These are phyloP conservation scores for Pao palembangensis DNA, from an alignment of 2,113 vertebrate species.

Conservation along the genomic window DNA sequence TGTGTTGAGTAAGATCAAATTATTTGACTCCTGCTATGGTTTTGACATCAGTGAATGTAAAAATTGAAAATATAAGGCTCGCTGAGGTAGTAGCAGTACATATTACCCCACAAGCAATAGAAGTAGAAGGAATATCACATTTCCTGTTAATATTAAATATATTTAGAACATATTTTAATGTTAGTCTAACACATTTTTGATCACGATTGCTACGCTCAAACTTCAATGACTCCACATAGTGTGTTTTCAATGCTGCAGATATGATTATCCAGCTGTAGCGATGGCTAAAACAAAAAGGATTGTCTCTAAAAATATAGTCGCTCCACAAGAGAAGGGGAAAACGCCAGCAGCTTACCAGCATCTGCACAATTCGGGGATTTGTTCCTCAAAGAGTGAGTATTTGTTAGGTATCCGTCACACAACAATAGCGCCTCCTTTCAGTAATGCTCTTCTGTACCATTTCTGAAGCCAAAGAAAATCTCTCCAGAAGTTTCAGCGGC, in stretches of 20 bases:
- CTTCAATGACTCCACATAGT: constrained; percentile 4
- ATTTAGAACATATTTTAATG: background rate
- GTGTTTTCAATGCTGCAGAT: constrained; percentile 16
- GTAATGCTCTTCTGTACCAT: constrained; percentile 52
- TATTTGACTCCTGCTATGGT: background rate
- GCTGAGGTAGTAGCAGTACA: constrained; percentile 7
- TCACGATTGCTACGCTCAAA: constrained; percentile 3
- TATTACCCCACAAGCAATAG: constrained; percentile 1
- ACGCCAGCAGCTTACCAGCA: constrained; percentile 48
- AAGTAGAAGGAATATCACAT: background rate
- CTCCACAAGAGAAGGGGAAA: constrained; percentile 18
- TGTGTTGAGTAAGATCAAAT: constrained; percentile 6
- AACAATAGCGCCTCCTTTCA: constrained; percentile 32
- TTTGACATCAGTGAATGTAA: background rate
- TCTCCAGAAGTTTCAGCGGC: constrained; percentile 45
- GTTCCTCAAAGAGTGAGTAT: constrained; percentile 31
- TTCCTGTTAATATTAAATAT: constrained; percentile 1
- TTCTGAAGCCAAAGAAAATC: constrained; percentile 21
- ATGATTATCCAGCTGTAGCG: constrained; percentile 7
- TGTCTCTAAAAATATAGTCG: constrained; percentile 19
- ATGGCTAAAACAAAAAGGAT: constrained; percentile 26
- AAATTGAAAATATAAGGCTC: constrained; percentile 1
- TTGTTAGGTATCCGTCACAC: constrained; percentile 40
- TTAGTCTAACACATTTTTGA: constrained; percentile 6
- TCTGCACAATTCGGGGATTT: constrained; percentile 16